Percentiles rank a stretch among this genome's conserved stretches.
Evolutionary conservation across 2,888 invertebrate genomes (phyloP).

Genomic region (Acronicta psi): DNA sequence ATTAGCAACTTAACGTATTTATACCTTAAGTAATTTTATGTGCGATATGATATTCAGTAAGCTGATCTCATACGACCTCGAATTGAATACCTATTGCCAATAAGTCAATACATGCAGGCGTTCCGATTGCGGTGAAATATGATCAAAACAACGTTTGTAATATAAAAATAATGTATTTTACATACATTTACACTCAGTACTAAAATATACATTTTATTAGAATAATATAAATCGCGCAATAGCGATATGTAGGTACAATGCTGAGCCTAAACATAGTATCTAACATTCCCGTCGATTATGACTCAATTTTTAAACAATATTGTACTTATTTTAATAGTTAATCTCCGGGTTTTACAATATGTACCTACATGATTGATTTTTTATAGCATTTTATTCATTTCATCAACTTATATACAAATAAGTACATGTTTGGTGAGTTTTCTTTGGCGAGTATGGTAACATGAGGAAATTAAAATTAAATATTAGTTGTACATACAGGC

Average conservation of each 20-base stretch:
- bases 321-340: too few species aligned
- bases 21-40: slow-evolving; percentile 12
- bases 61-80: slow-evolving; percentile 42
- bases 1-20: slow-evolving; percentile 15
- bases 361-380: background rate
- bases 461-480: slow-evolving; percentile 2
- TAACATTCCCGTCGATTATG: slow-evolving; percentile 21
- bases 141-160: slow-evolving; percentile 54
- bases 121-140: slow-evolving; percentile 64
- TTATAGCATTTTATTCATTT: background rate
- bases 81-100: slow-evolving; percentile 42
- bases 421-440: slow-evolving; percentile 24
- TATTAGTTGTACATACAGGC: slow-evolving; percentile 7
- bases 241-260: slow-evolving; percentile 32
- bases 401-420: background rate
- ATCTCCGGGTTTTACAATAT: too few species aligned
- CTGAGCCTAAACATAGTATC: slow-evolving; percentile 19
- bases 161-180: slow-evolving; percentile 60
- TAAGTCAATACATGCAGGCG: slow-evolving; percentile 34
- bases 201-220: slow-evolving; percentile 47
- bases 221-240: slow-evolving; percentile 22
- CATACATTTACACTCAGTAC: slow-evolving; percentile 50
- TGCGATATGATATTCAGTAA: slow-evolving; percentile 48
- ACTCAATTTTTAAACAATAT: slow-evolving; percentile 2
- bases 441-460: slow-evolving; percentile 49